Evolutionary conservation across 30 jellyfish, hydroid and myxozoan genomes (phyloP).

Genomic region (Mastigias papua): DNA sequence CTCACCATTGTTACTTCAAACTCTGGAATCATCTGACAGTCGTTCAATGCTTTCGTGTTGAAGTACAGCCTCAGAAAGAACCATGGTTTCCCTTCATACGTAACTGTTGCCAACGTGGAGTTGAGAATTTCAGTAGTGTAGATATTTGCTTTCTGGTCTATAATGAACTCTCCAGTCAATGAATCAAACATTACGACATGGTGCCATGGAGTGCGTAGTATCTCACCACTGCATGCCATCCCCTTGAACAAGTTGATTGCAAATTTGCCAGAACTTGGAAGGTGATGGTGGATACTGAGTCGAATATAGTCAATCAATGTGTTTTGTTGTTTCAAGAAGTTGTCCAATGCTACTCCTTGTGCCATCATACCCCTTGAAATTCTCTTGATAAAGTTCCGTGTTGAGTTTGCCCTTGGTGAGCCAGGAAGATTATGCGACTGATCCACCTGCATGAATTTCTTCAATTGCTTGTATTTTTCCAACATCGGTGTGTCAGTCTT

Average conservation of each 20-base stretch:
- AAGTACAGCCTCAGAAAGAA: slow-evolving; percentile 24
- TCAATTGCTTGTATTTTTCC: slow-evolving; percentile 31
- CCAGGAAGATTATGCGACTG: slow-evolving; percentile 26
- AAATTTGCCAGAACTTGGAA: slow-evolving; percentile 58
- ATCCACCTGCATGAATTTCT: slow-evolving; percentile 53
- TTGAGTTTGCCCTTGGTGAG: slow-evolving; percentile 15
- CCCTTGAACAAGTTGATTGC: slow-evolving; percentile 66
- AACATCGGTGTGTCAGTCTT: slow-evolving; percentile 7
- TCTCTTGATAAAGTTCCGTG: slow-evolving; percentile 18
- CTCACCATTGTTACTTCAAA: slow-evolving; percentile 16
- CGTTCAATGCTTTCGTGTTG: background rate
- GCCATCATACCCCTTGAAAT: slow-evolving; percentile 74
- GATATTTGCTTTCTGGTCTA: slow-evolving; percentile 25
- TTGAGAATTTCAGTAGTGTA: background rate
- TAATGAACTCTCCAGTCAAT: slow-evolving; percentile 27
- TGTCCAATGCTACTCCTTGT: slow-evolving; percentile 75
- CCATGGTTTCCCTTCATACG: slow-evolving; percentile 33
- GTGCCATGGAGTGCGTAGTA: slow-evolving; percentile 77
- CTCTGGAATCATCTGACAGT: background rate
- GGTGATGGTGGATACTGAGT: slow-evolving; percentile 70
- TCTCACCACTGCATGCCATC: slow-evolving; percentile 1
- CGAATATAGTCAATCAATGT: slow-evolving; percentile 29
- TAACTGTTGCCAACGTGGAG: slow-evolving; percentile 4
- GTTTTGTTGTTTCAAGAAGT: slow-evolving; percentile 28
- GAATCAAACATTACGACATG: slow-evolving; percentile 59